Conservation (phyloP, 2,113 vertebrate species). For the Malurus cyaneus region DNA sequence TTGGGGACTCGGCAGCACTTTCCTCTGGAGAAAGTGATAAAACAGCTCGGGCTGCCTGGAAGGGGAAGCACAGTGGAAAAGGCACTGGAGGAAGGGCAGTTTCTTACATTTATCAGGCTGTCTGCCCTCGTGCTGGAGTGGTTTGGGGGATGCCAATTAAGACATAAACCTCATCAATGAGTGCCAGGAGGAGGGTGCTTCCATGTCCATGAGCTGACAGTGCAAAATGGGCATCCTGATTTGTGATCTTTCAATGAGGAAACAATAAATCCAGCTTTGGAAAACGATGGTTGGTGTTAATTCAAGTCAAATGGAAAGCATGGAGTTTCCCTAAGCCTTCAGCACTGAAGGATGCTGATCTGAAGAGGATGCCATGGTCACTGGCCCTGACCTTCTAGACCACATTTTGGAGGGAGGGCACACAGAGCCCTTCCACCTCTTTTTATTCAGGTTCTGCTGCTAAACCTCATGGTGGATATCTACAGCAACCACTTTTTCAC, state of each 20-base stretch:
- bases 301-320: background rate
- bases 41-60: background rate
- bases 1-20: background rate
- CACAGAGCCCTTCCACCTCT: background rate
- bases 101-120: background rate
- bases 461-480: background rate
- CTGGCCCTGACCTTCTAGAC: background rate
- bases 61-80: background rate
- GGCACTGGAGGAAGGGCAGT: background rate
- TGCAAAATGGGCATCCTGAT: background rate
- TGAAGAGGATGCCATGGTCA: background rate
- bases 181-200: background rate
- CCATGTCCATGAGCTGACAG: rapidly evolving
- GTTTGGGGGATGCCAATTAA: conserved; percentile 2
- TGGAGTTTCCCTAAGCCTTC: background rate
- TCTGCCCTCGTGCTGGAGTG: background rate
- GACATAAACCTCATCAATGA: background rate
- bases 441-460: background rate
- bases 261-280: background rate
- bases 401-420: rapidly evolving
- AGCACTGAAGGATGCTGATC: background rate
- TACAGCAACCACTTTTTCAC: background rate
- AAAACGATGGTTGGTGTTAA: background rate
- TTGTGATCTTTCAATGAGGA: background rate
- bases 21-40: conserved; percentile 36